Evolutionary conservation across 1,140 invertebrate species (phyloP).

Genomic region (Pantala flavescens): DNA sequence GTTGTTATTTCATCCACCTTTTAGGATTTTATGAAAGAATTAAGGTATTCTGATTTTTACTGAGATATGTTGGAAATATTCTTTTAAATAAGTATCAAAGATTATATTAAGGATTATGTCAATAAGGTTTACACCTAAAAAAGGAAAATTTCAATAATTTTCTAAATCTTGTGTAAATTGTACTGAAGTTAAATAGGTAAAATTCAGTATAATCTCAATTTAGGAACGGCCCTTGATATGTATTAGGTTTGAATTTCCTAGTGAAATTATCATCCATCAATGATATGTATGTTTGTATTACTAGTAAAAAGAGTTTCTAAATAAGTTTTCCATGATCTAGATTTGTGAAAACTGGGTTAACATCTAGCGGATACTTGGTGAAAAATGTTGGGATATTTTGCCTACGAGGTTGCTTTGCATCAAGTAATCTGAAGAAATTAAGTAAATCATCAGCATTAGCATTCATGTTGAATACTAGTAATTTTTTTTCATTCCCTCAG

Average conservation of each 20-base stretch:
- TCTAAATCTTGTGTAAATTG: neutral
- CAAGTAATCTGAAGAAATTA: neutral
- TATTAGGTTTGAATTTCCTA: neutral
- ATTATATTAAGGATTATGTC: neutral
- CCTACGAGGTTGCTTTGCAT: neutral
- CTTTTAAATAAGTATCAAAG: slow-evolving; percentile 11
- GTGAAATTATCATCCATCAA: neutral
- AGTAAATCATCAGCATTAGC: no score
- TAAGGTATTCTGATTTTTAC: neutral
- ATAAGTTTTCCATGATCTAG: neutral
- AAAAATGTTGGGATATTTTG: neutral
- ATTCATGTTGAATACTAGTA: no score
- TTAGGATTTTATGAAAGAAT: neutral
- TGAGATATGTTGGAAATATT: neutral
- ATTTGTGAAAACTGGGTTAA: neutral
- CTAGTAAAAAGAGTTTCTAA: neutral
- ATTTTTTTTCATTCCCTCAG: no score
- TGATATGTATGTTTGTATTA: slow-evolving; percentile 4
- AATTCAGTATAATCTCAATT: neutral
- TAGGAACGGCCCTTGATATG: slow-evolving; percentile 3
- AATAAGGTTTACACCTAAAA: neutral
- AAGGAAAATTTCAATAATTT: neutral
- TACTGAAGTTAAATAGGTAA: neutral
- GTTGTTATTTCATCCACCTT: no score
- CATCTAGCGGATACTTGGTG: neutral